These are phyloP conservation scores for Holothuria glaberrima DNA, from an alignment of 35 echinoderm and acorn worm genomes.

Conservation along the genomic window DNA sequence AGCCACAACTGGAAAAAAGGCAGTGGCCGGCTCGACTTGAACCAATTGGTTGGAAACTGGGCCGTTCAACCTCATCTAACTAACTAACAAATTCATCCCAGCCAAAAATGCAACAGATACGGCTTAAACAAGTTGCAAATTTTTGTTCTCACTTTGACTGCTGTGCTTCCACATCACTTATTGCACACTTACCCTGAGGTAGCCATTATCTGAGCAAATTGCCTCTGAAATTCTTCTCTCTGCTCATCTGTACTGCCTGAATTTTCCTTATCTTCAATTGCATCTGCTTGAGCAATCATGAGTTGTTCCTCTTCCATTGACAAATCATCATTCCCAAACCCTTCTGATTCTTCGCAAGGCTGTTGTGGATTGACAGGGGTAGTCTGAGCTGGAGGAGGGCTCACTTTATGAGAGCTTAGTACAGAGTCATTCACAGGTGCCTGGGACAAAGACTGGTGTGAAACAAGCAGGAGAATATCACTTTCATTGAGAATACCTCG, in stretches of 20 bases:
- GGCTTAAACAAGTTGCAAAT: too few species aligned
- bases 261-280: constrained; percentile 42
- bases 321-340: constrained; percentile 39
- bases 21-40: too few species aligned
- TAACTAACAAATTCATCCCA: too few species aligned
- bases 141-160: neutral
- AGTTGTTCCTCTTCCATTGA: constrained; percentile 78
- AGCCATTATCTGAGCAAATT: constrained; percentile 87
- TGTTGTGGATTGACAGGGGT: neutral
- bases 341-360: neutral
- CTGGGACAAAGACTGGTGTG: constrained; percentile 22
- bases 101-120: too few species aligned
- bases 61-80: too few species aligned
- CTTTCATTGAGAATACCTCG: neutral
- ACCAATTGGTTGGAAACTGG: too few species aligned
- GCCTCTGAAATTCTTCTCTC: constrained; percentile 85
- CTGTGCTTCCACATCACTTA: neutral
- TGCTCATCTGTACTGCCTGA: constrained; percentile 74
- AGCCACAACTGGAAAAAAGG: too few species aligned
- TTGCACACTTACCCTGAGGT: constrained; percentile 76
- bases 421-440: neutral
- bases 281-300: constrained; percentile 76
- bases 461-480: neutral
- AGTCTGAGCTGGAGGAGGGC: neutral
- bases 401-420: neutral